Percentiles rank a stretch among this genome's conserved stretches.
phyloP scores from a whole-genome alignment of 2,797 vertebrate species.

The Sebastes variabilis region DNA sequence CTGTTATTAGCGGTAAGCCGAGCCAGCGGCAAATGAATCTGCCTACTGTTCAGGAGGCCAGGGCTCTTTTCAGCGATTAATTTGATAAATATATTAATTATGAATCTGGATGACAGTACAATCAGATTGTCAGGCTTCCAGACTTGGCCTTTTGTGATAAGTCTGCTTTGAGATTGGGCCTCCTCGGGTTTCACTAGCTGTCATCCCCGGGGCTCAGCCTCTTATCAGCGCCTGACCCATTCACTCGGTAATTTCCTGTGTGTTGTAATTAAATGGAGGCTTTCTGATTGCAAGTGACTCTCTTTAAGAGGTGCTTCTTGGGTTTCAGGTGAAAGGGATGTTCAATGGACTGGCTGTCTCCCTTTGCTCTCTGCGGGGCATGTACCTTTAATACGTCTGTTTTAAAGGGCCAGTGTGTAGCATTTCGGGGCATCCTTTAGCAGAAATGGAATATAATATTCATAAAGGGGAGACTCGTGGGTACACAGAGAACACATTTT shows the following conservation, averaged over 20 bases:
- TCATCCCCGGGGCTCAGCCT: constrained; percentile 88
- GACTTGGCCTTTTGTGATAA: constrained; percentile 90
- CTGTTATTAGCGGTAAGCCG: constrained; percentile 90
- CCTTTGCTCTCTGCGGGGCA: constrained; percentile 63
- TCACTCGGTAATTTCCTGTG: constrained; percentile 96
- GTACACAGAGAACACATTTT: too few relatives aligned
- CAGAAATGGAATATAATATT: too few relatives aligned
- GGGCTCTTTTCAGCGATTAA: constrained; percentile 91
- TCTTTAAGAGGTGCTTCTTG: constrained; percentile 76
- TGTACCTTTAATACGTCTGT: neutral
- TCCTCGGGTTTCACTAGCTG: constrained; percentile 90
- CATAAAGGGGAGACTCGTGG: too few relatives aligned
- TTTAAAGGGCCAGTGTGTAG: too few relatives aligned
- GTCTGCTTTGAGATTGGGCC: constrained; percentile 87
- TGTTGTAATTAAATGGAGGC: constrained; percentile 96
- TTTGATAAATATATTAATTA: constrained; percentile 99
- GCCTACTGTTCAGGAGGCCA: constrained; percentile 86
- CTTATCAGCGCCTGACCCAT: constrained; percentile 90
- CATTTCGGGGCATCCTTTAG: too few relatives aligned
- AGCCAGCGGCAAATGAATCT: constrained; percentile 90
- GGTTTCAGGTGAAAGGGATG: constrained; percentile 70
- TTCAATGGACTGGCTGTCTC: constrained; percentile 35
- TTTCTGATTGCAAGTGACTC: constrained; percentile 95
- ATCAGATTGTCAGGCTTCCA: constrained; percentile 96
- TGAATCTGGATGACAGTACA: constrained; percentile 95